Evolutionary conservation across 2,797 vertebrate species (phyloP), one percentile per base, ranked within the genome.

Genomic region (Xiphorhynchus erythropygius): DNA sequence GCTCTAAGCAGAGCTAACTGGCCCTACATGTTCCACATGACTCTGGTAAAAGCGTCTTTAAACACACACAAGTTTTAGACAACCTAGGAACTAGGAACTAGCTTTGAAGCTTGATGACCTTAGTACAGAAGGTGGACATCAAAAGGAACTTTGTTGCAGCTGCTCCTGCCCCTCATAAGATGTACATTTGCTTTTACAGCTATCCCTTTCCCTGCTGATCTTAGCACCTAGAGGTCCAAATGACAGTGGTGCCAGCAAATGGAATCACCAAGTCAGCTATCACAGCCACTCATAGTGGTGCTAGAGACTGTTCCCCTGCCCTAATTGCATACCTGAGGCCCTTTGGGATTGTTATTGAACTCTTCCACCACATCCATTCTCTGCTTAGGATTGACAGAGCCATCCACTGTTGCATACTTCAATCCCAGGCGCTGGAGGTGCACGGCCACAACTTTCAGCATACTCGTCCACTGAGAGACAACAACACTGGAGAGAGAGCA

Each of bases 401-500:
- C 99, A 12, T 99, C 98, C 6, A 99, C 98, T 9, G 98, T 98
- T 7, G 88, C 97, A 0, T 98, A 99, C 5, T 90, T 98, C 81
- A 99, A 93, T 28, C 97, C 98, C 16, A 98, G 97, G 41, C 32
- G 95, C 89, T 83, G 87, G 65, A 99, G 98, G 71, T 99, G 99
- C 74, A 98, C 91, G 0, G 98, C 98, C 57, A 99, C 98, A 7
- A 99, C 98, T 11, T 80, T 97, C 75, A 99, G 97, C 99, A 99
- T 99, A 95, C 98, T 99, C 9, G 99, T 99, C 99, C 99, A 99
- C 97, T 99, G 99, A 42, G 99, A 99, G 68, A 99, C 99, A 35
- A 99, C 98, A 88, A 99, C 99, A 55, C 99, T 99, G 95, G 7
- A 73, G 68, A 83, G 32, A 87, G 27, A 59, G 62, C 27, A 69